These are phyloP conservation scores for Danio rerio DNA, from an alignment of 2,113 vertebrate species.

Conservation along the genomic window GRCz12tu NC_133191.1:54604501-54605000, in stretches of 20 bases:
- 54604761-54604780: conserved; percentile 54
- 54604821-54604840: conserved; percentile 38
- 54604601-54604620: conserved; percentile 11
- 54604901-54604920: conserved; percentile 38
- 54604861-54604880: conserved; percentile 42
- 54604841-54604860: conserved; percentile 51
- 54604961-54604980: conserved; percentile 53
- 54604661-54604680: conserved; percentile 70
- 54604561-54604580: background rate
- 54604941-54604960: conserved; percentile 46
- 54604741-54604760: conserved; percentile 54
- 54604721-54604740: conserved; percentile 55
- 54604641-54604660: conserved; percentile 57
- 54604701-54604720: conserved; percentile 63
- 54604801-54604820: background rate
- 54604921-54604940: conserved; percentile 53
- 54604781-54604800: conserved; percentile 38
- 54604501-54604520: background rate
- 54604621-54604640: conserved; percentile 63
- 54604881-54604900: conserved; percentile 34
- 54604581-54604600: background rate
- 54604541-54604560: conserved; percentile 10
- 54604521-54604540: background rate
- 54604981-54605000: conserved; percentile 60
- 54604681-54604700: conserved; percentile 68